phyloP scores from a whole-genome alignment of 35 echinoderm and acorn worm genomes.

The Ophioderma brevispina region DNA sequence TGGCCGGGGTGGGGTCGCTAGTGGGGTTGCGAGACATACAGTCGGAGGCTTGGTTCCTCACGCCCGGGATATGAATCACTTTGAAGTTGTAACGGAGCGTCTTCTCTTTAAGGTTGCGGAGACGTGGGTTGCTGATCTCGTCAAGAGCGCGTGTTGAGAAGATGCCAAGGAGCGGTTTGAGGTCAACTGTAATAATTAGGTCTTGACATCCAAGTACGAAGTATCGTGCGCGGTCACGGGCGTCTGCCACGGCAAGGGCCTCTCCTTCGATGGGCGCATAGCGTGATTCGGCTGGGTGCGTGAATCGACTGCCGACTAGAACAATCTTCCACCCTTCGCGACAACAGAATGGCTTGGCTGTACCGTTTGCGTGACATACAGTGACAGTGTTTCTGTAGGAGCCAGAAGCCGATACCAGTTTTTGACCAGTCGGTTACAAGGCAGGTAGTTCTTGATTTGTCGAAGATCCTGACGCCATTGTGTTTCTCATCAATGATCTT shows the following conservation, averaged over 20 bases:
- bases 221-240: conserved; percentile 34
- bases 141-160: too few species aligned
- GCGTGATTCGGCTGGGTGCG: conserved; percentile 3
- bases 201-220: conserved; percentile 30
- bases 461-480: conserved; percentile 36
- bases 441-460: conserved; percentile 35
- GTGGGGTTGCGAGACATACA: neutral
- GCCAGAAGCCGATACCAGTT: conserved; percentile 24
- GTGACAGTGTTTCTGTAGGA: too few species aligned
- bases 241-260: conserved; percentile 38
- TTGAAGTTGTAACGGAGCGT: conserved; percentile 23
- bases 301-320: conserved; percentile 10
- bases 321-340: conserved; percentile 13
- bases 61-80: conserved; percentile 31
- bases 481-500: conserved; percentile 28
- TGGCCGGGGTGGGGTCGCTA: neutral
- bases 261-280: conserved; percentile 53
- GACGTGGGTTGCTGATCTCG: conserved; percentile 27
- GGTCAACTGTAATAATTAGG: conserved; percentile 50
- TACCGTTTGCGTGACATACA: neutral
- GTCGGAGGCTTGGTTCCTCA: too few species aligned
- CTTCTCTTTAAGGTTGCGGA: conserved; percentile 65
- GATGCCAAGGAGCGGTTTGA: conserved; percentile 41
- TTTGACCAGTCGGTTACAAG: conserved; percentile 40
- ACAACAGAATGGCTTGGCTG: conserved; percentile 19